Evolutionary conservation across 2,113 vertebrate species (phyloP), one percentile per base, ranked within the genome.

Genomic region (Leucosticte australis): DNA sequence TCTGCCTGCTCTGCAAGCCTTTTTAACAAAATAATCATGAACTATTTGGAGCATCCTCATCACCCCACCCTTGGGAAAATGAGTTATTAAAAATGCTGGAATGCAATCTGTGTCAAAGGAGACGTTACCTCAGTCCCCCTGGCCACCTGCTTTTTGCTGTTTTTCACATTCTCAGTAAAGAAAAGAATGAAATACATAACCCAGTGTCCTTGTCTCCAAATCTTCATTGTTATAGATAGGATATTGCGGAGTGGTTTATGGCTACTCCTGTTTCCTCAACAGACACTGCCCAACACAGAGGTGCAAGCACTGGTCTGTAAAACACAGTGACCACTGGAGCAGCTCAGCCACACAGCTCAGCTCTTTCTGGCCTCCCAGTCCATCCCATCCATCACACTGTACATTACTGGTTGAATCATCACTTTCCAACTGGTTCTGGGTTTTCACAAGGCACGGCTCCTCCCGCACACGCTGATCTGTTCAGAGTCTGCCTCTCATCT

Each of bases 241-340:
- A 89, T 47, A 90, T 24, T 65, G 65, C 77, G 75, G 74, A 71
- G 65, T 79, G 62, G 91, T 97, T 96, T 90, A 80, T 63, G 76
- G 67, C 77, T 80, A 2, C 63, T 91, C 78, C 73, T 90, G 73
- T 77, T 95, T 90, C 95, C 87, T 87, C 83, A 53, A 2, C 22
- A 92, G 49, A 73, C 84, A 35, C 53, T 78, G 62, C 70, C 82
- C 37, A 2, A 11, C 26, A 42, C 79, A 83, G 86, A 89, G 65
- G 74, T 75, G 91, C 73, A 65, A 62, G 92, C 92, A 77, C 0
- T 68, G 90, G 76, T 70, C 64, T 93, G 87, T 85, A 82, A 93
- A 93, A 57, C 27, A 15, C 76, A 37, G 79, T 28, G 83, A 41
- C 62, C 94, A 88, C 8, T 63, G 82, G 85, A 83, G 81, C 63